Evolutionary conservation across 53 echinoderm and acorn worm species (phyloP).

Genomic region (Mesocentrotus franciscanus): DNA sequence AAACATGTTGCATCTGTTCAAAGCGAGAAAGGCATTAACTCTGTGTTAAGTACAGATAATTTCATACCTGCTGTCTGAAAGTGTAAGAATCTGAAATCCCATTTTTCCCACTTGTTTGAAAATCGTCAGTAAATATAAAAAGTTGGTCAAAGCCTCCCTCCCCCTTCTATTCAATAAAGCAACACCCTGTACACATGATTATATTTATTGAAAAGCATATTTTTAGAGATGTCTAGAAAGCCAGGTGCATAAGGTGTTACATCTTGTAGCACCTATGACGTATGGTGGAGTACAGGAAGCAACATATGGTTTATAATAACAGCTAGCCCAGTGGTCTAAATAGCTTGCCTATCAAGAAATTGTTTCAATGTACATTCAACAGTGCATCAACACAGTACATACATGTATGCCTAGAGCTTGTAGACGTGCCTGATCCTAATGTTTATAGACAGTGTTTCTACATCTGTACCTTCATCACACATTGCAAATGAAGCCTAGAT

Average conservation of each 20-base stretch:
- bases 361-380: neutral
- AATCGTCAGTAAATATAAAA: no score
- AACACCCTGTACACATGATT: neutral
- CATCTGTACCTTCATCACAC: no score
- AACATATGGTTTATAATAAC: slow-evolving; percentile 36
- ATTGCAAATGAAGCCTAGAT: no score
- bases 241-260: slow-evolving; percentile 16
- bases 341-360: neutral
- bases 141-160: neutral
- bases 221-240: neutral
- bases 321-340: neutral
- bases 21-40: no score
- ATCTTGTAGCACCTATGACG: neutral
- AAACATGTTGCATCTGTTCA: no score
- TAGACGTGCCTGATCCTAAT: no score
- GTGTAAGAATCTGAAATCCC: neutral
- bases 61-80: neutral
- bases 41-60: neutral
- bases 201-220: neutral
- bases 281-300: neutral
- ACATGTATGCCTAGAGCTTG: no score
- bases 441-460: no score
- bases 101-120: neutral
- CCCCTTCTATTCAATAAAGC: neutral
- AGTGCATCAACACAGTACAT: neutral